Evolutionary conservation across 2,113 vertebrate genomes (phyloP).

Genomic region (Laterallus jamaicensis): DNA sequence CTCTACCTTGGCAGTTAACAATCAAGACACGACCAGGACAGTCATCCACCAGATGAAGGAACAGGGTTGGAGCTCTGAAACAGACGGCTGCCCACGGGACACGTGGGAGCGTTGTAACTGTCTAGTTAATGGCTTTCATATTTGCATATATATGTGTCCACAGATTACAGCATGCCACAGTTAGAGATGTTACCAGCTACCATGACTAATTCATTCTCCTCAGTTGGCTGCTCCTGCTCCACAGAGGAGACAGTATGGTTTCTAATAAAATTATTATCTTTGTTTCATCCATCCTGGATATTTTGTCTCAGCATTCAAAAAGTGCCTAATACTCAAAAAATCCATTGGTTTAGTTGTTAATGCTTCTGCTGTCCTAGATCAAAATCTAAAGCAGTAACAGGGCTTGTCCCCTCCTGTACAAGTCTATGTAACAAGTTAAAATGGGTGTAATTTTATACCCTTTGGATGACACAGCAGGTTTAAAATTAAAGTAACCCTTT

Average conservation of each 20-base stretch:
- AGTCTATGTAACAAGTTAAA: background rate
- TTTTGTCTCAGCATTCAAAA: background rate
- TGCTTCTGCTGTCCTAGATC: background rate
- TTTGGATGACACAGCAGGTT: background rate
- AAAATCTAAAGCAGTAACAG: background rate
- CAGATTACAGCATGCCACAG: background rate
- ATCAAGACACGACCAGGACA: accelerated
- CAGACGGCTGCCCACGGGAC: background rate
- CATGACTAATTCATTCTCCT: background rate
- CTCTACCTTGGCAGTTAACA: background rate
- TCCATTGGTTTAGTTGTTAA: background rate
- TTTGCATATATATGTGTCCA: background rate
- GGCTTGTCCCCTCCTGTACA: background rate
- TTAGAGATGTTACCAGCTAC: background rate
- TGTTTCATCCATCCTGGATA: background rate
- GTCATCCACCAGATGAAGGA: accelerated
- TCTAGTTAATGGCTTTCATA: background rate
- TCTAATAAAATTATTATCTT: background rate
- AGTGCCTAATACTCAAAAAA: background rate
- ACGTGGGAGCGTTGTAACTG: background rate
- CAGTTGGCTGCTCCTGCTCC: background rate
- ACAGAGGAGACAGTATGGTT: background rate
- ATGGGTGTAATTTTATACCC: background rate
- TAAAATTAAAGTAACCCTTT: background rate
- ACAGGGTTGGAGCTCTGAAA: background rate